Conservation (phyloP, 2,797 vertebrate genomes). For the Hozukius guyotensis region DNA sequence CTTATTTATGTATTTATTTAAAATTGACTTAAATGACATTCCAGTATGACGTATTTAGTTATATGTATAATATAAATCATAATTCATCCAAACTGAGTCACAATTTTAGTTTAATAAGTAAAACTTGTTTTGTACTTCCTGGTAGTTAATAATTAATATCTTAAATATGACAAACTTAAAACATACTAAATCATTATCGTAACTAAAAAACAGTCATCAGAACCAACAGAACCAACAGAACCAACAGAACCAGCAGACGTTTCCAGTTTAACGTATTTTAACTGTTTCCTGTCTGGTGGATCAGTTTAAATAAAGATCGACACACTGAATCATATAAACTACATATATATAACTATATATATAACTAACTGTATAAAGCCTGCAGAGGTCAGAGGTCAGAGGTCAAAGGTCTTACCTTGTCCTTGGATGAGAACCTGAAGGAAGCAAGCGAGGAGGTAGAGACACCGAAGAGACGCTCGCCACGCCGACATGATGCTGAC, state of each 20-base stretch:
- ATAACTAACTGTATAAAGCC: not conserved
- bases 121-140: no score
- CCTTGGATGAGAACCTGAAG: conserved; percentile 48
- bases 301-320: not conserved
- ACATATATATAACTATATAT: no score
- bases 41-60: no score
- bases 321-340: not conserved
- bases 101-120: no score
- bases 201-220: no score
- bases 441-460: conserved; percentile 50
- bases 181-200: not conserved
- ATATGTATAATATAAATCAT: no score
- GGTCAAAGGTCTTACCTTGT: conserved; percentile 57
- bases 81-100: no score
- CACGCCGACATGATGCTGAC: conserved; percentile 51
- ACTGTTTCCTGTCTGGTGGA: not conserved
- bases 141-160: no score
- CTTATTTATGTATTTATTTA: no score
- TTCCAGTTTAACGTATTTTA: not conserved
- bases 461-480: conserved; percentile 26
- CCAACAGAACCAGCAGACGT: no score
- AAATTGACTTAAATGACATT: no score
- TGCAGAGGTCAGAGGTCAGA: not conserved
- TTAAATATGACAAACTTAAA: not conserved
- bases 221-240: no score